These are phyloP conservation scores for Agrypnia vestita DNA, from an alignment of 1,140 invertebrate species.

Conservation along the genomic window DNA sequence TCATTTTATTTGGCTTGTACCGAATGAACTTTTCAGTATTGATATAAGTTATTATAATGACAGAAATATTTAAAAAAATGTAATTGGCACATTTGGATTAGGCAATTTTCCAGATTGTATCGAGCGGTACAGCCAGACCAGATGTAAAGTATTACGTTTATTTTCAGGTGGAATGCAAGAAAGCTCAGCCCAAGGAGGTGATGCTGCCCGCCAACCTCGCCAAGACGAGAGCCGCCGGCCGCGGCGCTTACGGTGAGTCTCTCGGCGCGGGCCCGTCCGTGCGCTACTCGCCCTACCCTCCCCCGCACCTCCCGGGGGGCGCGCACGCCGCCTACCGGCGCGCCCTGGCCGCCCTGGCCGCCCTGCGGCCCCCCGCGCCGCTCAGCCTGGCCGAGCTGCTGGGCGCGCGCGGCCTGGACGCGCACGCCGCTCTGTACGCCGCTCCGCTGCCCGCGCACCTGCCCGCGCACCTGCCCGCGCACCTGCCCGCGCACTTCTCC, in stretches of 20 bases:
- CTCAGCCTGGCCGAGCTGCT: conserved; percentile 71
- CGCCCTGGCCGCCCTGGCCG: conserved; percentile 67
- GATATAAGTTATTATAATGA: no score
- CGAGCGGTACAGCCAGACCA: no score
- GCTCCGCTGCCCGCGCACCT: conserved; percentile 67
- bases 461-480: conserved; percentile 68
- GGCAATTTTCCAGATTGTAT: no score
- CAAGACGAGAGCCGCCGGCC: conserved; percentile 92
- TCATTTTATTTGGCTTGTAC: no score
- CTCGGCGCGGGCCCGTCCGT: conserved; percentile 74
- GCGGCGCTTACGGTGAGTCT: conserved; percentile 96
- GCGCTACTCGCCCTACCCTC: conserved; percentile 79
- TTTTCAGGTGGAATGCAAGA: conserved; percentile 98
- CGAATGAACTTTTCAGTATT: no score
- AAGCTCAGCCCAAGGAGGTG: conserved; percentile 99
- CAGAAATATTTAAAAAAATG: no score
- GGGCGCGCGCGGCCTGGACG: conserved; percentile 60
- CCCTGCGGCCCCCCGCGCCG: conserved; percentile 69
- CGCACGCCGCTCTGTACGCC: conserved; percentile 65
- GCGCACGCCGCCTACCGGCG: conserved; percentile 70
- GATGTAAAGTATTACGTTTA: neutral
- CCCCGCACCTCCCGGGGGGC: conserved; percentile 69
- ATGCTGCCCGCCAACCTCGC: conserved; percentile 96
- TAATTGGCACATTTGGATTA: no score
- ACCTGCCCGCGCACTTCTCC: conserved; percentile 66